These are phyloP conservation scores for Podocnemis expansa DNA, from an alignment of 2,113 vertebrate species.

Conservation along the genomic window DNA sequence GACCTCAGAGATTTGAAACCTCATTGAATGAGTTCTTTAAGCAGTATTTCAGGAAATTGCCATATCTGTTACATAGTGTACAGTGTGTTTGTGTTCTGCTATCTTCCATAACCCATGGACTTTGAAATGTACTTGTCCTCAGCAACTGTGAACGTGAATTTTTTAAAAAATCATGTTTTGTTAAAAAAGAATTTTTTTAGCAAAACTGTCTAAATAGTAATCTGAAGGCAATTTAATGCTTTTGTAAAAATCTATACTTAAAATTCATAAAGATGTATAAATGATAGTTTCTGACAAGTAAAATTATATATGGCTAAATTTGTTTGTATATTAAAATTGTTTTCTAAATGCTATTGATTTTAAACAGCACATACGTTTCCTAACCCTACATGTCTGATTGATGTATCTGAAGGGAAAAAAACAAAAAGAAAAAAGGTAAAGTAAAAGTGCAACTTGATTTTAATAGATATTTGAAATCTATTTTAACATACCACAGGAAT, in stretches of 20 bases:
- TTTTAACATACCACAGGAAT: neutral
- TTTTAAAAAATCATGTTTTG: neutral
- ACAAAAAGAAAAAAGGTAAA: conserved; percentile 52
- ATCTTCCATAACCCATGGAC: neutral
- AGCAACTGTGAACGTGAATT: neutral
- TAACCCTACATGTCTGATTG: neutral
- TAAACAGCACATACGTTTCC: neutral
- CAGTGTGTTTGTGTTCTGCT: neutral
- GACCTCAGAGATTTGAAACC: neutral
- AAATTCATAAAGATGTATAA: no score
- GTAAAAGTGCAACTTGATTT: neutral
- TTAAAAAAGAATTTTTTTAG: neutral
- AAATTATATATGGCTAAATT: neutral
- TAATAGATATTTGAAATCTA: neutral
- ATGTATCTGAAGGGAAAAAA: conserved; percentile 23
- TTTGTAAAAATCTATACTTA: fast-evolving
- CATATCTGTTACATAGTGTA: neutral
- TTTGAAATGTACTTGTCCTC: neutral
- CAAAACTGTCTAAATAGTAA: neutral
- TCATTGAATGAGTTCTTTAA: neutral
- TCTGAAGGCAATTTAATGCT: neutral
- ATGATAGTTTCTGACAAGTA: neutral
- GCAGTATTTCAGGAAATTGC: neutral
- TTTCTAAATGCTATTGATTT: neutral
- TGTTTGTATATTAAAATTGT: neutral